Conservation (phyloP, 1,140 invertebrate species). For the Homalodisca vitripennis region DNA sequence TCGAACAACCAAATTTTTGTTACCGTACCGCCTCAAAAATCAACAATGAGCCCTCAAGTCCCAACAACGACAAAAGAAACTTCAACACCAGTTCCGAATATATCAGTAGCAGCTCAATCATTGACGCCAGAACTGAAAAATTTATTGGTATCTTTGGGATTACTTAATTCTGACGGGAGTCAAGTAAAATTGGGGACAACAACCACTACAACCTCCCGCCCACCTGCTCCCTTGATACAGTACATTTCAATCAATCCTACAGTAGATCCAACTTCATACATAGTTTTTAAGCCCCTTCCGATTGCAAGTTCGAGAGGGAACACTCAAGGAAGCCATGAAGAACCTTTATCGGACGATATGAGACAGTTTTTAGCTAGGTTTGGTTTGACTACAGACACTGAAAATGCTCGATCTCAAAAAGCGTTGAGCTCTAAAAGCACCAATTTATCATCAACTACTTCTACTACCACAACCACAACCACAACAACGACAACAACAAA, state of each 20-base stretch:
- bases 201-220: slow-evolving; percentile 36
- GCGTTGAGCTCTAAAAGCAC: slow-evolving; percentile 14
- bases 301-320: slow-evolving; percentile 49
- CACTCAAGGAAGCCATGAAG: slow-evolving; percentile 46
- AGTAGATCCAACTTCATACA: slow-evolving; percentile 51
- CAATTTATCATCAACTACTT: neutral
- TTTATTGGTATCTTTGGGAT: slow-evolving; percentile 49
- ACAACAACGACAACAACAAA: slow-evolving; percentile 25
- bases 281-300: slow-evolving; percentile 59
- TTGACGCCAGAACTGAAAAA: slow-evolving; percentile 51
- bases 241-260: slow-evolving; percentile 40
- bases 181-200: slow-evolving; percentile 32
- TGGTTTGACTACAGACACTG: slow-evolving; percentile 49
- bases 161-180: slow-evolving; percentile 38
- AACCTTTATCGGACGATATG: slow-evolving; percentile 46
- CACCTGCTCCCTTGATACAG: slow-evolving; percentile 30
- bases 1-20: slow-evolving; percentile 18
- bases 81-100: slow-evolving; percentile 41
- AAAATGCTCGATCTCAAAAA: slow-evolving; percentile 25
- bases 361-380: slow-evolving; percentile 56
- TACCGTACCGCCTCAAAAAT: neutral
- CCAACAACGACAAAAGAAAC: slow-evolving; percentile 15
- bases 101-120: slow-evolving; percentile 46
- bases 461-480: slow-evolving; percentile 11
- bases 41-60: neutral